Evolutionary conservation across 1,140 invertebrate genomes (phyloP).

Genomic region (Lasaia peninsularis): DNA sequence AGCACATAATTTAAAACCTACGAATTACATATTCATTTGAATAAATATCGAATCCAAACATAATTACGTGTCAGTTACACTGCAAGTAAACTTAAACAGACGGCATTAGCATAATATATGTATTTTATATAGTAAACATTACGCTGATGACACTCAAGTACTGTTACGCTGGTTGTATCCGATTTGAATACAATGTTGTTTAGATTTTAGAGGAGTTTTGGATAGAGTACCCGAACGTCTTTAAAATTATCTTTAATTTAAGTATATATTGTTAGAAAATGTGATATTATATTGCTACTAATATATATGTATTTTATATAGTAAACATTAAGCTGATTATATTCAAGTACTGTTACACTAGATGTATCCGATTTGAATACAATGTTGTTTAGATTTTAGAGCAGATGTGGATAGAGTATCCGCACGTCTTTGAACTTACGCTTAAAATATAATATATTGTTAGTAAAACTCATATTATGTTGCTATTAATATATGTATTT

Average conservation of each 20-base stretch:
- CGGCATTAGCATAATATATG: conserved; percentile 3
- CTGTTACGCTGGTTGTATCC: neutral
- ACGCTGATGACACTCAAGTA: neutral
- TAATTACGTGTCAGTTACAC: conserved; percentile 8
- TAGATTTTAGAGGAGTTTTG: neutral
- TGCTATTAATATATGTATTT: too few relatives aligned
- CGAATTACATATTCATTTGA: neutral
- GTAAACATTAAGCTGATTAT: neutral
- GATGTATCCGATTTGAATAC: neutral
- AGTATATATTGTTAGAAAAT: too few relatives aligned
- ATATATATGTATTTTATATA: conserved; percentile 1
- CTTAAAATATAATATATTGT: too few relatives aligned
- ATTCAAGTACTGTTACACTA: neutral
- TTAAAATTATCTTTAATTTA: too few relatives aligned
- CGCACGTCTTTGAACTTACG: too few relatives aligned
- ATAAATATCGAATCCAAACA: conserved; percentile 8
- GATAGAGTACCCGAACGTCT: too few relatives aligned
- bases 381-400: neutral
- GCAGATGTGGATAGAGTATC: too few relatives aligned
- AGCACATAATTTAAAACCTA: neutral
- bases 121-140: conserved; percentile 6
- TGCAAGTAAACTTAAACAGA: conserved; percentile 4
- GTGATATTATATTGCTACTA: too few relatives aligned
- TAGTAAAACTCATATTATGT: too few relatives aligned
- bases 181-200: neutral